A percentile compares a stretch with the other conserved stretches of the same genome.
Evolutionary conservation across 2,888 invertebrate genomes (phyloP).

Genomic region (Rhamnusium bicolor): DNA sequence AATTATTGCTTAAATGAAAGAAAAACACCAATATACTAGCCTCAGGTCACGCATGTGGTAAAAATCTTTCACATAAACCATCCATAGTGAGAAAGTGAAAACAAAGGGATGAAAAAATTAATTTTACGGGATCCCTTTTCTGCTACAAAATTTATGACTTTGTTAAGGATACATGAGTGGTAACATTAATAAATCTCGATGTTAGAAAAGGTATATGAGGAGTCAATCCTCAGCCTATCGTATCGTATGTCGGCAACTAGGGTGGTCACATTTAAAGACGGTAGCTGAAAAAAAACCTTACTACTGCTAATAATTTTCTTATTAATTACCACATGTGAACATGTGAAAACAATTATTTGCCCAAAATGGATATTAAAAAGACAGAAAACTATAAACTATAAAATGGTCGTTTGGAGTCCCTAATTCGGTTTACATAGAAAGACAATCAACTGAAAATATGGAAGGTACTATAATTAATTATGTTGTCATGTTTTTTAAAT

Average conservation of each 20-base stretch:
- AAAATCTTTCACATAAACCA: not conserved
- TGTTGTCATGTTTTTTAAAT: too few relatives aligned
- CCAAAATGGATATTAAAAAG: slow-evolving; percentile 26
- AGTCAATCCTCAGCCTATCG: slow-evolving; percentile 4
- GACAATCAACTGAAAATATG: slow-evolving; percentile 1
- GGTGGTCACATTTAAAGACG: slow-evolving; percentile 41
- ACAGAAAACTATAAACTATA: slow-evolving; percentile 15
- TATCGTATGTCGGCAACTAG: slow-evolving; percentile 44
- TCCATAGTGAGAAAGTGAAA: not conserved
- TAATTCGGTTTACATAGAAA: slow-evolving; percentile 3
- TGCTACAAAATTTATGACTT: slow-evolving; percentile 22
- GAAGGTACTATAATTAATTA: too few relatives aligned
- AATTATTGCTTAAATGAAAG: not conserved
- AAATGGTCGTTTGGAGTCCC: slow-evolving; percentile 13
- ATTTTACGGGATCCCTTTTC: slow-evolving; percentile 1
- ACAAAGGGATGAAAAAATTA: slow-evolving; percentile 10
- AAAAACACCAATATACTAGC: not conserved
- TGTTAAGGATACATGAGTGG: slow-evolving; percentile 30
- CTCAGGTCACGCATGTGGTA: not conserved
- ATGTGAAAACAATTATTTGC: slow-evolving; percentile 47
- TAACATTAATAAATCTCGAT: slow-evolving; percentile 34
- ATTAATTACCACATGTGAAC: slow-evolving; percentile 45
- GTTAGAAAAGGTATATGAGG: slow-evolving; percentile 16
- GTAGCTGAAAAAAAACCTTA: slow-evolving; percentile 35
- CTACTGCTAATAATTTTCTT: slow-evolving; percentile 45